A percentile compares a stretch with the other conserved stretches of the same genome.
Evolutionary conservation across 2,797 vertebrate genomes (phyloP).

Genomic region (Melanotaenia pygmaea): DNA sequence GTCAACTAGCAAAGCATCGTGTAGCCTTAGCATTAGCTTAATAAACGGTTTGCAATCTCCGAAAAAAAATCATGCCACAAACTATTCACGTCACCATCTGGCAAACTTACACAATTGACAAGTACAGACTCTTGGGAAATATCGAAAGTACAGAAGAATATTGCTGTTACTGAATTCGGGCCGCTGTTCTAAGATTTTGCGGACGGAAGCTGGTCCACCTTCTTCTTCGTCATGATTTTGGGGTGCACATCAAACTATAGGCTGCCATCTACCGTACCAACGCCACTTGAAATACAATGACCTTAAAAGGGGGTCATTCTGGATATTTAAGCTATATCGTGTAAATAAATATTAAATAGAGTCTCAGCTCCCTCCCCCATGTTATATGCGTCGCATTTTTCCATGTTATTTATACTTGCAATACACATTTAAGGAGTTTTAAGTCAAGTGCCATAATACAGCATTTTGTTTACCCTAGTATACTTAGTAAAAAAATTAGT

Average conservation of each 20-base stretch:
- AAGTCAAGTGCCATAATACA: neutral
- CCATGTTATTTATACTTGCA: neutral
- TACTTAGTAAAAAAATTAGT: neutral
- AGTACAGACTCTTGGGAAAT: slow-evolving; percentile 25
- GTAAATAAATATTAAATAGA: neutral
- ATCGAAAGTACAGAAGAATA: neutral
- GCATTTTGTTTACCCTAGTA: neutral
- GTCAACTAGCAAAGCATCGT: slow-evolving; percentile 26
- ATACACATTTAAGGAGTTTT: neutral
- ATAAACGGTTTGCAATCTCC: too few species aligned
- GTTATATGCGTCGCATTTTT: neutral
- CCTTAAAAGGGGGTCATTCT: neutral
- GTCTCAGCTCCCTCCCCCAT: neutral
- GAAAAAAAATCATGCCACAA: neutral
- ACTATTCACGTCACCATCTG: neutral
- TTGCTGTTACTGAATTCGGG: neutral
- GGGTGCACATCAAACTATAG: accelerated
- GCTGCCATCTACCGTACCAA: slow-evolving; percentile 28
- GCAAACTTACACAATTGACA: slow-evolving; percentile 67
- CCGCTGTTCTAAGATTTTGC: neutral
- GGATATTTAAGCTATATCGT: neutral
- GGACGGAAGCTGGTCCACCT: neutral
- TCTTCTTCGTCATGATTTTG: neutral
- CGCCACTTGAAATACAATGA: neutral
- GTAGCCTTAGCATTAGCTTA: neutral